Conservation (phyloP, 2,797 vertebrate species). For the Notolabrus celidotus region DNA sequence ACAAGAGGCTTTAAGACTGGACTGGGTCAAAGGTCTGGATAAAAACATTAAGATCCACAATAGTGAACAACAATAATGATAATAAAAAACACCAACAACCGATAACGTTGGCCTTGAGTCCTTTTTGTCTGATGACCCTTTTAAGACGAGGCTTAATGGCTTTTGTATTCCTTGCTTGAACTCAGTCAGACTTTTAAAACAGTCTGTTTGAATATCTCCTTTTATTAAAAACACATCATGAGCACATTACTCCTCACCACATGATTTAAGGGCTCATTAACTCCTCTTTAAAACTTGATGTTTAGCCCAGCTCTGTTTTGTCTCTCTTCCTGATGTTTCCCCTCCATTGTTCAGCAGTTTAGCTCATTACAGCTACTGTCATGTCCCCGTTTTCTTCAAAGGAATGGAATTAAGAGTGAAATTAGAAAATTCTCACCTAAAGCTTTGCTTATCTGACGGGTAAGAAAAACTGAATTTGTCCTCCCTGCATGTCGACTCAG, state of each 20-base stretch:
- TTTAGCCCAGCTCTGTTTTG: neutral
- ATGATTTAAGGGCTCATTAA: neutral
- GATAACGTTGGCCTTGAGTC: neutral
- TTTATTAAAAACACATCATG: neutral
- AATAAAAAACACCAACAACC: neutral
- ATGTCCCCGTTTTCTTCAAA: neutral
- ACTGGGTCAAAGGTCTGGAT: too few species aligned
- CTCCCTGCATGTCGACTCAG: too few species aligned
- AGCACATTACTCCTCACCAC: neutral
- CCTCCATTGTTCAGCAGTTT: neutral
- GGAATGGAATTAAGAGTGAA: neutral
- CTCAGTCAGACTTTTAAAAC: neutral
- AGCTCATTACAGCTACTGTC: too few species aligned
- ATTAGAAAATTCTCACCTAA: too few species aligned
- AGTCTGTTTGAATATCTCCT: neutral
- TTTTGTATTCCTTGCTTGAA: neutral
- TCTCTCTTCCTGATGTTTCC: too few species aligned
- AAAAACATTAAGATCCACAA: too few species aligned
- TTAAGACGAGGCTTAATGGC: neutral
- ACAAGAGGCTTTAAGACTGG: too few species aligned
- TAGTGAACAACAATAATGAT: neutral
- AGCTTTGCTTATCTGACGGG: too few species aligned
- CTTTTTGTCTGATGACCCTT: neutral
- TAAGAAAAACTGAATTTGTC: too few species aligned
- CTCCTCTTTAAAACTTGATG: neutral